These are phyloP conservation scores for Pasiphila rectangulata DNA, from an alignment of 2,888 invertebrate species.

Conservation along the genomic window DNA sequence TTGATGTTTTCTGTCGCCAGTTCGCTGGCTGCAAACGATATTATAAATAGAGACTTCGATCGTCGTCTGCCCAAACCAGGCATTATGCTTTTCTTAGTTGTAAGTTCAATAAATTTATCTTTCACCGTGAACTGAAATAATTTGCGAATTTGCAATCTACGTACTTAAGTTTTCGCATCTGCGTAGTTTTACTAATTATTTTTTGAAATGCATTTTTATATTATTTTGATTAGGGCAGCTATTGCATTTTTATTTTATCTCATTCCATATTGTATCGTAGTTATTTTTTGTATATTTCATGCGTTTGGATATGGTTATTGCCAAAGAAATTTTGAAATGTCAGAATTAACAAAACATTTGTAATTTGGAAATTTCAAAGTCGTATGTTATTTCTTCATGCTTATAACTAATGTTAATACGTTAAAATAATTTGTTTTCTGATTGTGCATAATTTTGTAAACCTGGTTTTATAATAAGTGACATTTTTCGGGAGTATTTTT, in stretches of 20 bases:
- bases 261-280: constrained; percentile 65
- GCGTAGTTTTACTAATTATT: constrained; percentile 69
- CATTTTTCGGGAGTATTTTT: constrained; percentile 71
- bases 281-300: constrained; percentile 53
- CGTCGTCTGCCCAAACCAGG: constrained; percentile 62
- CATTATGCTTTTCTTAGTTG: constrained; percentile 60
- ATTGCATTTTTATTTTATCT: constrained; percentile 64
- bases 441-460: constrained; percentile 71
- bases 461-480: constrained; percentile 56
- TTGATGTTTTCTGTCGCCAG: constrained; percentile 9
- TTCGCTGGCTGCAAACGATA: constrained; percentile 1
- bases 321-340: constrained; percentile 71
- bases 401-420: constrained; percentile 62
- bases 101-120: constrained; percentile 64
- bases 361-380: constrained; percentile 48
- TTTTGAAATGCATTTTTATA: constrained; percentile 69
- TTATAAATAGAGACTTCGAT: constrained; percentile 13
- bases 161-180: constrained; percentile 64
- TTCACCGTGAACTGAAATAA: constrained; percentile 56
- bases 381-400: constrained; percentile 48
- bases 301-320: constrained; percentile 63
- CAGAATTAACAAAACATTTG: constrained; percentile 52
- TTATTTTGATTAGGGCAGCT: constrained; percentile 71
- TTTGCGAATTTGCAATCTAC: constrained; percentile 65
- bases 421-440: constrained; percentile 63